Percentiles rank a stretch among this genome's conserved stretches.
These are phyloP conservation scores for Calliopsis andreniformis DNA, from an alignment of 1,140 invertebrate genomes.

Conservation along the genomic window DNA sequence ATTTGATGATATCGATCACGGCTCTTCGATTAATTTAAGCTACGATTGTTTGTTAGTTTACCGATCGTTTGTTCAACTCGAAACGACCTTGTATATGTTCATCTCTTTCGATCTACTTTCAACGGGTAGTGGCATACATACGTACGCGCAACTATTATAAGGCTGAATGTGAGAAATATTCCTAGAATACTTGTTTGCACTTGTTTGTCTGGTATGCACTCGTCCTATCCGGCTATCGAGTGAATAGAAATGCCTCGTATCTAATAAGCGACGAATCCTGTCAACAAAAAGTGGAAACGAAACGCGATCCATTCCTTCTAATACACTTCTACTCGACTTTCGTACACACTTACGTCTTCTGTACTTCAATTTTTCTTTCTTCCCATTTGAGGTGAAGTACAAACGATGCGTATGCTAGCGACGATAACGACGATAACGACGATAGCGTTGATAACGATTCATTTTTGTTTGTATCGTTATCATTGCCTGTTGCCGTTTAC, in stretches of 20 bases:
- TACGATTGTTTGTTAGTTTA: too few relatives aligned
- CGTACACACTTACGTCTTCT: background rate
- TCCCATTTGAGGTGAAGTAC: too few relatives aligned
- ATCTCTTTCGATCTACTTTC: too few relatives aligned
- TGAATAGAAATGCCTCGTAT: background rate
- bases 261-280: conserved; percentile 28
- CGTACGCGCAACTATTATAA: too few relatives aligned
- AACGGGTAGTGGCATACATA: too few relatives aligned
- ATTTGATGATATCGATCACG: conserved; percentile 1
- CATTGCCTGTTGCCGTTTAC: too few relatives aligned
- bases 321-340: too few relatives aligned
- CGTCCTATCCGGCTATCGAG: background rate
- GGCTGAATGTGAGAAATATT: background rate
- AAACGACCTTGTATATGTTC: too few relatives aligned
- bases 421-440: background rate
- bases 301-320: conserved; percentile 64
- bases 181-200: background rate
- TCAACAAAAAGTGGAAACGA: conserved; percentile 73
- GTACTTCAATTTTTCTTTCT: too few relatives aligned
- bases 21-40: background rate
- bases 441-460: background rate
- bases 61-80: background rate
- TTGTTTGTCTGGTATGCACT: conserved; percentile 1
- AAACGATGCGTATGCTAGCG: background rate
- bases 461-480: background rate